A percentile compares a stretch with the other conserved stretches of the same genome.
Conservation (phyloP, 37 sponge, comb jelly and placozoan genomes). For the Cladorhizidae sp. region DNA sequence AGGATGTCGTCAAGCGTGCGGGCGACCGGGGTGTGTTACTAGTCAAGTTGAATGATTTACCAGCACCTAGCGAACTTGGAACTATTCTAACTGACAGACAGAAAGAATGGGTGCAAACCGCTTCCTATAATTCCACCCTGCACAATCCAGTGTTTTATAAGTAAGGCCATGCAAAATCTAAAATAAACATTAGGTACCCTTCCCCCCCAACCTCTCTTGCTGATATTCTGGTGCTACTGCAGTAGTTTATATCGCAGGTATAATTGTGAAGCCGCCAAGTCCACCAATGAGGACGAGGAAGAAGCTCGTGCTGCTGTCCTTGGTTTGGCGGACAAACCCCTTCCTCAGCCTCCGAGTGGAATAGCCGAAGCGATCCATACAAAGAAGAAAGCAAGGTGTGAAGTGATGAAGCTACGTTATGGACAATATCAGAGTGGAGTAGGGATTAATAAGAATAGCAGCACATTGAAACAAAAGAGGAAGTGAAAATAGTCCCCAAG, state of each 20-base stretch:
- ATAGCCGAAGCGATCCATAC: constrained; percentile 15
- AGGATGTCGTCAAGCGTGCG: constrained; percentile 9
- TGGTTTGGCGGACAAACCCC: constrained; percentile 25
- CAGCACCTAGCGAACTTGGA: background rate
- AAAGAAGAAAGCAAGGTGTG: constrained; percentile 46
- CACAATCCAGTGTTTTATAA: constrained; percentile 55
- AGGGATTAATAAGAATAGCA: too few relatives aligned
- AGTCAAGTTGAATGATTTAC: constrained; percentile 15
- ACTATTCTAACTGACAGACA: constrained; percentile 30
- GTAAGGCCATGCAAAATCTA: constrained; percentile 12
- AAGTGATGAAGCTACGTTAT: too few relatives aligned
- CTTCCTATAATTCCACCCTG: constrained; percentile 28
- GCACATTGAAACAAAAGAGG: too few relatives aligned
- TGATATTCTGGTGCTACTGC: background rate
- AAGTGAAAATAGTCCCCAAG: too few relatives aligned
- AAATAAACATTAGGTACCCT: background rate
- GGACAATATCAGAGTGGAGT: too few relatives aligned
- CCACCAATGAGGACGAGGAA: background rate
- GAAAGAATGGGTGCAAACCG: constrained; percentile 45
- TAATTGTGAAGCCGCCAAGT: background rate
- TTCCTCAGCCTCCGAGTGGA: constrained; percentile 4
- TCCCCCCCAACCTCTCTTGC: background rate
- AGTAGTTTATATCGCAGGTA: background rate
- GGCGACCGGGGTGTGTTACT: constrained; percentile 16
- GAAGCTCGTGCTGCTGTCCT: constrained; percentile 37